Percentiles rank a stretch among this genome's conserved stretches.
phyloP scores from a whole-genome alignment of 2,888 invertebrate species.

The Luperina nickerlii region DNA sequence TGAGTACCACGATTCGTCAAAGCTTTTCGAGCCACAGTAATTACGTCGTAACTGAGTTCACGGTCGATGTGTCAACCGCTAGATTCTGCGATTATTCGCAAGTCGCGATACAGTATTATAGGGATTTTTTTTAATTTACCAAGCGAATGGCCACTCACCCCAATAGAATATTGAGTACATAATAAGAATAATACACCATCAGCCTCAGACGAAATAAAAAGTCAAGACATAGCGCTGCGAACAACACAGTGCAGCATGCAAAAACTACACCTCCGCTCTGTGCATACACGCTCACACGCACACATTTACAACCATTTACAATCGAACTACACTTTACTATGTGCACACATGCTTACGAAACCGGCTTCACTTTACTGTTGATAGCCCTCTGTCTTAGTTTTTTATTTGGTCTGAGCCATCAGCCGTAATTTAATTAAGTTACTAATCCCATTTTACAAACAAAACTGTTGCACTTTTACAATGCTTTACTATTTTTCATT shows the following conservation, averaged over 20 bases:
- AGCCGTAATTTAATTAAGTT: not conserved
- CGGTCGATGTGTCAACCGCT: constrained; percentile 7
- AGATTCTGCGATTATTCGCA: constrained; percentile 20
- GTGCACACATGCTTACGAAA: too few species aligned
- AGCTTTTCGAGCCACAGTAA: constrained; percentile 25
- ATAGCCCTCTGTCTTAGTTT: too few species aligned
- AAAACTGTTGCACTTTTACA: not conserved
- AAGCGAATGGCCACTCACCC: not conserved
- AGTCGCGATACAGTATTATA: not conserved
- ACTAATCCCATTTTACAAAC: too few species aligned
- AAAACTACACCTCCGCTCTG: too few species aligned
- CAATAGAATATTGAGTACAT: not conserved
- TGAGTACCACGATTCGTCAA: constrained; percentile 56
- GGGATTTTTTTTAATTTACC: not conserved
- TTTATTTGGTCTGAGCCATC: not conserved
- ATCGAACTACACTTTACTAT: too few species aligned
- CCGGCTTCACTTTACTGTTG: too few species aligned
- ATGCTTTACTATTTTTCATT: not conserved
- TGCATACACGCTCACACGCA: too few species aligned
- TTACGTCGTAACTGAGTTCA: constrained; percentile 40
- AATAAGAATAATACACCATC: not conserved
- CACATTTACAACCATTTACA: too few species aligned
- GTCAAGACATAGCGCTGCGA: too few species aligned
- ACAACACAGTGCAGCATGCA: too few species aligned
- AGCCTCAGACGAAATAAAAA: not conserved